These are phyloP conservation scores for Oryzaephilus surinamensis DNA, from an alignment of 1,140 invertebrate species.

Conservation along the genomic window DNA sequence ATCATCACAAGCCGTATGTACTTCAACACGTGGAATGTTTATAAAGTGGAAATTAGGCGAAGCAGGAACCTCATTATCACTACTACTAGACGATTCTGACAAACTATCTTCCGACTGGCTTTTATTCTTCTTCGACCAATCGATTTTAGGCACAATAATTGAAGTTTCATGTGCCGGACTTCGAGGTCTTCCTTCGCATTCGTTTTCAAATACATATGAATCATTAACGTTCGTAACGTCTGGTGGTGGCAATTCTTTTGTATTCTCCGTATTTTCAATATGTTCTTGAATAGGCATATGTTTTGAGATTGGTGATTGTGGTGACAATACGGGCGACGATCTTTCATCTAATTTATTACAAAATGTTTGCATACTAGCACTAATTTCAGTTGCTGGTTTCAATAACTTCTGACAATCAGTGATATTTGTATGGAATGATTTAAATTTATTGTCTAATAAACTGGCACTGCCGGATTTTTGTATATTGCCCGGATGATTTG, in stretches of 20 bases:
- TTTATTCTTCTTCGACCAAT: slow-evolving; percentile 42
- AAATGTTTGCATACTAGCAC: slow-evolving; percentile 64
- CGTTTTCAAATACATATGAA: slow-evolving; percentile 15
- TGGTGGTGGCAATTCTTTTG: too few species aligned
- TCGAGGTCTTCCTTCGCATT: slow-evolving; percentile 41
- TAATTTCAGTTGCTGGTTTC: slow-evolving; percentile 65
- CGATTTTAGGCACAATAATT: slow-evolving; percentile 52
- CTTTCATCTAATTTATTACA: slow-evolving; percentile 28
- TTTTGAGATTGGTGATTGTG: slow-evolving; percentile 14
- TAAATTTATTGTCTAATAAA: slow-evolving; percentile 70
- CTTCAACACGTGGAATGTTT: slow-evolving; percentile 20
- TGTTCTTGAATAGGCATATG: slow-evolving; percentile 12
- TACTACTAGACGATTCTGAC: slow-evolving; percentile 42
- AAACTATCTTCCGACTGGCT: slow-evolving; percentile 46
- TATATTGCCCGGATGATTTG: slow-evolving; percentile 48
- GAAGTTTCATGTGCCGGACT: slow-evolving; percentile 51
- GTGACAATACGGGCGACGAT: slow-evolving; percentile 30
- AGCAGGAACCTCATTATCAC: slow-evolving; percentile 21
- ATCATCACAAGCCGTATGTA: too few species aligned
- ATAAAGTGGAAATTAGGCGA: slow-evolving; percentile 14
- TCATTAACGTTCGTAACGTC: slow-evolving; percentile 32
- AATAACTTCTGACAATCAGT: slow-evolving; percentile 81
- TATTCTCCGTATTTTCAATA: slow-evolving; percentile 13
- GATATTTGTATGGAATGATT: slow-evolving; percentile 72
- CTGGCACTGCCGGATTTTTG: slow-evolving; percentile 77